Evolutionary conservation across 2,113 vertebrate species (phyloP), one percentile per base, ranked within the genome.

Genomic region (Amphilophus citrinellus): DNA sequence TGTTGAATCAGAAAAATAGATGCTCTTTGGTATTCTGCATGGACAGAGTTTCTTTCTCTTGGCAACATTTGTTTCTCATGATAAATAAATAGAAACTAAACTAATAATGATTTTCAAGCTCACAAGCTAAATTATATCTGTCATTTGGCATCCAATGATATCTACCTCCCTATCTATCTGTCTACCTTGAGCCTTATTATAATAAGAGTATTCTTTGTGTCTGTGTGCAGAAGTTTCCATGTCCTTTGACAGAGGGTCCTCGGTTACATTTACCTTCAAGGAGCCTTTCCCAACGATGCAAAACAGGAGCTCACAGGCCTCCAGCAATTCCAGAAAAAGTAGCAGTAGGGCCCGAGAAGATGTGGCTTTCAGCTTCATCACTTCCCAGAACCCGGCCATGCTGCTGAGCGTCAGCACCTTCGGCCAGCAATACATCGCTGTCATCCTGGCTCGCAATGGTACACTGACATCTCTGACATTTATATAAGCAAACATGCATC

Each of bases 241-340:
- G 63, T 92, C 97, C 88, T 99, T 99, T 93, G 97, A 98, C 94
- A 93, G 92, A 0, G 92, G 96, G 65, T 97, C 98, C 56, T 99
- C 98, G 0, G 91, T 99, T 88, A 98, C 96, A 53, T 99, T 98
- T 85, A 92, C 94, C 85, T 97, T 99, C 91, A 98, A 99, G 95
- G 98, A 99, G 84, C 97, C 97, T 9, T 98, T 98, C 89, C 98
- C 97, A 0, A 97, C 98, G 89, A 98, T 97, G 80, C 98, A 97
- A 95, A 98, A 99, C 89, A 75, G 94, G 61, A 99, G 95, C 83
- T 91, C 94, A 0, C 94, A 96, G 50, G 96, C 96, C 24, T 97
- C 97, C 89, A 95, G 97, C 18, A 96, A 97, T 76, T 98, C 97
- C 44, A 88, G 89, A 1, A 97, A 97, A 47, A 47, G 44, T 15